Evolutionary conservation across 2,113 vertebrate species (phyloP), one percentile per base, ranked within the genome.

Genomic region (Gallinago media): DNA sequence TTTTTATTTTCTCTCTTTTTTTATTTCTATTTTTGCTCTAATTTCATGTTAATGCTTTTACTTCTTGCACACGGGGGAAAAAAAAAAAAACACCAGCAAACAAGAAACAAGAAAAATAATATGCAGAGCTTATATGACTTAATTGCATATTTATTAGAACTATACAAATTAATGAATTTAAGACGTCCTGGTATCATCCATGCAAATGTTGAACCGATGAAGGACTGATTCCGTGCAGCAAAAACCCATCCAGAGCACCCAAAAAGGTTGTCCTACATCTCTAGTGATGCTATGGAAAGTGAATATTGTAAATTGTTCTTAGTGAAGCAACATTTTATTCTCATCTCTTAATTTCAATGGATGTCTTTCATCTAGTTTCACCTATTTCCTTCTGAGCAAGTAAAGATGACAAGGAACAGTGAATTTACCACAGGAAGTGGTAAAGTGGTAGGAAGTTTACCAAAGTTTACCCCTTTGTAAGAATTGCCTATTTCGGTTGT

Each of bases 161-260:
- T 61, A 68, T 95, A 90, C 85, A 92, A 91, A 91, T 91, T 94
- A 25, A 95, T 92, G 46, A 84, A 61, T 27, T 84, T 66, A 66
- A 88, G 50, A 74, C 80, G 54, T 26, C 27, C 52, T 92, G 44
- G 75, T 85, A 79, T 32, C 11, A 61, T 68, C 20, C 0, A 2
- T 65, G 50, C 52, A 79, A 80, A 18, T 61, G 23, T 79, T 68
- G 71, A 94, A 72, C 21, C 76, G 92, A 56, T 73, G 58, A 76
- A 91, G 18, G 31, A 34, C 32, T 78, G n/a, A 40, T 89, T n/a
- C 36, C 38, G 77, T 47, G 18, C 8, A 76, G 32, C 26, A 92
- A 76, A 85, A 94, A 27, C 76, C 62, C 79, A 50, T 54, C 22
- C 54, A 88, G 36, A 63, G 49, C 25, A 85, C 27, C 26, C 27